A percentile compares a stretch with the other conserved stretches of the same genome.
These are phyloP conservation scores for Dioctria rufipes DNA, from an alignment of 2,888 invertebrate species.

Conservation along the genomic window DNA sequence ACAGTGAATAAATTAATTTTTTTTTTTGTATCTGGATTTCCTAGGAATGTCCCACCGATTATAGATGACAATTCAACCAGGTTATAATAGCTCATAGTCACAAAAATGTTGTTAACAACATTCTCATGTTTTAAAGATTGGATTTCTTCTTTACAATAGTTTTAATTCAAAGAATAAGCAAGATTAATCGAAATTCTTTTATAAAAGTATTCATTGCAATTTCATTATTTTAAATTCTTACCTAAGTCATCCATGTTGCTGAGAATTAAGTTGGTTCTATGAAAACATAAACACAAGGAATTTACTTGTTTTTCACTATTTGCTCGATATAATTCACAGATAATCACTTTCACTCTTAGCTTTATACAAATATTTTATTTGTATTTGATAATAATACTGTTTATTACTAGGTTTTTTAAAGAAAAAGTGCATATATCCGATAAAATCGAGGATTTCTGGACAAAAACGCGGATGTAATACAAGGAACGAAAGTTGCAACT, in stretches of 20 bases:
- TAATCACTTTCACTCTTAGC: not conserved
- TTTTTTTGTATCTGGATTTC: no score
- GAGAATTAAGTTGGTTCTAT: not conserved
- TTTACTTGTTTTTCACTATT: slow-evolving; percentile 25
- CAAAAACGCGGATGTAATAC: not conserved
- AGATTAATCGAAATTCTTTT: no score
- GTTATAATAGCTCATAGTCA: no score
- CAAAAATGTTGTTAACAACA: no score
- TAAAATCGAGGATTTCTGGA: not conserved
- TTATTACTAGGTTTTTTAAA: not conserved
- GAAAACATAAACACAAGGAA: slow-evolving; percentile 20
- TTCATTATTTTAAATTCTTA: not conserved
- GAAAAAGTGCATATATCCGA: slow-evolving; percentile 1
- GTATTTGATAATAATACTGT: not conserved
- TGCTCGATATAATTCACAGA: not conserved
- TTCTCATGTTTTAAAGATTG: no score
- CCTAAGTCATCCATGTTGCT: slow-evolving; percentile 37
- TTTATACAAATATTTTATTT: no score
- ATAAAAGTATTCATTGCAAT: no score
- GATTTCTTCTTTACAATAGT: no score
- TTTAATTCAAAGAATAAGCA: no score
- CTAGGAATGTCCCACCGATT: no score
- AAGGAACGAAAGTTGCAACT: slow-evolving; percentile 13
- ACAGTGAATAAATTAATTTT: no score
- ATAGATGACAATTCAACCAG: no score